Evolutionary conservation across 1,140 invertebrate species (phyloP), one percentile per base, ranked within the genome.

Genomic region (Nasonia giraulti): DNA sequence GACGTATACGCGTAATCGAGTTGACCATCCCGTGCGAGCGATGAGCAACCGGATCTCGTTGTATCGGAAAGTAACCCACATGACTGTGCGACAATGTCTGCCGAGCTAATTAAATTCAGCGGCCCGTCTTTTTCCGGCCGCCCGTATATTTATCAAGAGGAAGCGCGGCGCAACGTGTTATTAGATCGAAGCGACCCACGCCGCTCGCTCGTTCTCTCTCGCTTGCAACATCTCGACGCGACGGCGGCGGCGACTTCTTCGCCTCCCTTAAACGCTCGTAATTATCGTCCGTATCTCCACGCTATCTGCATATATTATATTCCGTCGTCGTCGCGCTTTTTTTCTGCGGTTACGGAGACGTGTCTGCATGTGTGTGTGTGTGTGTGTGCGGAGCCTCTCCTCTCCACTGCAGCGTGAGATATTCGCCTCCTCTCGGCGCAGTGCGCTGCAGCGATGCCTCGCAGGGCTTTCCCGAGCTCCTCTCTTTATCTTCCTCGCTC

Each of bases 121-220:
- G 55, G 76, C 44, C 50, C 50, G 44, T 75, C 27, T 31, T 31
- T 66, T 66, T 78, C 40, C 40, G 47, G 11, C 50, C 12, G 47
- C 50, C 17, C 75, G 71, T 47, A 50, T 31, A 86, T 86, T 85
- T 87, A 87, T 88, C 82, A 83, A 85, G 80, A 20, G 78, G 10
- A 44, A 17, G 31, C 20, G 14, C 2, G 62, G 12, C 62, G 87
- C 88, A 90, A 90, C 89, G 84, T 91, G 87, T 91, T 89, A 91
- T 91, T 91, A 91, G 89, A 91, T 90, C 87, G 89, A 88, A 82
- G 55, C 89, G 84, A 87, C 89, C 90, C 90, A 91, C 90, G 89
- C 90, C 88, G 86, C 87, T 82, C 83, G 1, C 27, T 27, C 27
- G 27, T 27, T 27, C 27, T 62, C 20, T 62, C 20, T 83, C 74